Evolutionary conservation across 2,888 invertebrate species (phyloP).

Genomic region (Lasioglossum marginatum): DNA sequence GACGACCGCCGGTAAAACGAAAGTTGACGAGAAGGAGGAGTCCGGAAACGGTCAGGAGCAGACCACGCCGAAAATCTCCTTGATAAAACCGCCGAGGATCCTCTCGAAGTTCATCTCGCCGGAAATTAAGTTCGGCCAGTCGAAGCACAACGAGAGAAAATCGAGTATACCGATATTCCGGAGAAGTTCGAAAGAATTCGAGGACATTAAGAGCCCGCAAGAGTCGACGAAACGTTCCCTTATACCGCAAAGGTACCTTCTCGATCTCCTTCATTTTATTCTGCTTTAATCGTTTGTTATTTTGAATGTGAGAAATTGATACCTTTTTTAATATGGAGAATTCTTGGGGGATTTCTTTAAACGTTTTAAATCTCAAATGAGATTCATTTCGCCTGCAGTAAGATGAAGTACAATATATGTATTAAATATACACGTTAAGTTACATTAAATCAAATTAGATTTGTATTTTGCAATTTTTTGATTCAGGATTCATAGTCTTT

Average conservation of each 20-base stretch:
- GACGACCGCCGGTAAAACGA: conserved; percentile 50
- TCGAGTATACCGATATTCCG: conserved; percentile 82
- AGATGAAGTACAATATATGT: too few relatives aligned
- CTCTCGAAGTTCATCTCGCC: conserved; percentile 70
- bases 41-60: conserved; percentile 44
- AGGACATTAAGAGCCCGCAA: conserved; percentile 81
- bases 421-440: too few relatives aligned
- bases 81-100: conserved; percentile 79
- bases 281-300: neutral
- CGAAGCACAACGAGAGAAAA: conserved; percentile 78
- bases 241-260: conserved; percentile 81
- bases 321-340: neutral
- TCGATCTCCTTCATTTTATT: neutral
- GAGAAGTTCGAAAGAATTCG: conserved; percentile 81
- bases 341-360: neutral
- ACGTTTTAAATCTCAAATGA: too few relatives aligned
- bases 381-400: too few relatives aligned
- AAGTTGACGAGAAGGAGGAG: conserved; percentile 64
- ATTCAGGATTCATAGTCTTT: too few relatives aligned
- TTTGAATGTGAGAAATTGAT: neutral
- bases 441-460: too few relatives aligned
- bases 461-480: too few relatives aligned
- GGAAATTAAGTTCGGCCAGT: conserved; percentile 55
- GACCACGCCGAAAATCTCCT: conserved; percentile 69
- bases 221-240: conserved; percentile 82